Evolutionary conservation across 2,113 vertebrate species (phyloP), one percentile per base, ranked within the genome.

Genomic region (Bubalus kerabau): DNA sequence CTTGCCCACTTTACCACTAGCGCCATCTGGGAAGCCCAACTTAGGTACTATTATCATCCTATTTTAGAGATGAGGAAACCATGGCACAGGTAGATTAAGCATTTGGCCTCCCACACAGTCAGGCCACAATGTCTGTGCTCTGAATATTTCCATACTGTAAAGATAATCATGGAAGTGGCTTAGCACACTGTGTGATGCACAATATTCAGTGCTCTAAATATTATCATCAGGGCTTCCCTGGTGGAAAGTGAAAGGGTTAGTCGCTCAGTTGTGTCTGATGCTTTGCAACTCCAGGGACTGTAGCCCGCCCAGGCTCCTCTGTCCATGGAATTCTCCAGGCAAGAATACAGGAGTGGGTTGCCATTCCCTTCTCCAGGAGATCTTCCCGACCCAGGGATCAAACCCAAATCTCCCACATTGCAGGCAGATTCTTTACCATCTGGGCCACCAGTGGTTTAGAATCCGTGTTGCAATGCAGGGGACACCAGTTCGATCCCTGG

Each of bases 161-260:
- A 96, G 30, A 85, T 91, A 93, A 71, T 80, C 82, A 52, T 36
- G 21, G 76, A 94, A 96, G 16, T 30, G 46, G 30, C 24, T 95
- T 91, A 92, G 23, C 24, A 84, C 15, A 46, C 26, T 64, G 17
- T 43, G 30, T 64, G 8, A 85, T 19, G 15, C 11, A 87, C 83
- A 86, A 8, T 76, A 91, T 76, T 86, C 64, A 93, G 10, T 67
- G 50, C 7, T 94, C n/a, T 52, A 81, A 40, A 60, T 78, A 54
- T 81, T 91, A 86, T 67, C 46, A 74, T 87, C 76, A 28, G 24
- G 26, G 76, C 43, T 48, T 48, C 76, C 76, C 14, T 48, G 13
- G 76, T 80, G 43, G 26, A 28, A 71, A 71, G n/a, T 71, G 10
- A 40, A 40, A 71, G 67, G 21, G 64, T 71, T 12, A 40, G 67